These are phyloP conservation scores for Phrynosoma platyrhinos DNA, from an alignment of 2,113 vertebrate species.

Conservation along the genomic window DNA sequence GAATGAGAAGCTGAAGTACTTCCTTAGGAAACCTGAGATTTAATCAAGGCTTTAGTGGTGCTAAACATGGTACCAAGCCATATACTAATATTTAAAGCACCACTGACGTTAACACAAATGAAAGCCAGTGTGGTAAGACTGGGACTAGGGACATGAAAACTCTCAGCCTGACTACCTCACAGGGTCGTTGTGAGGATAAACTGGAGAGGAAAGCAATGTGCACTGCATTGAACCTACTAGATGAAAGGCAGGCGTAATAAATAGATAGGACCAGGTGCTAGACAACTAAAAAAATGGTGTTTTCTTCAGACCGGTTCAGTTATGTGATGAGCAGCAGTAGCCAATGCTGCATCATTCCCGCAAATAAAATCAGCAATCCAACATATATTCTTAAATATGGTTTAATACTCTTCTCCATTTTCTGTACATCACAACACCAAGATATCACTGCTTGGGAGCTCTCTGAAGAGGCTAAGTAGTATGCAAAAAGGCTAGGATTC, in stretches of 20 bases:
- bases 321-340: not conserved
- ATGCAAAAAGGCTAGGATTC: constrained; percentile 80
- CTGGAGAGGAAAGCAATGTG: not conserved
- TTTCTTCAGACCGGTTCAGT: not conserved
- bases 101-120: not conserved
- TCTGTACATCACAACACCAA: constrained; percentile 92
- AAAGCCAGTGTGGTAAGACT: not conserved
- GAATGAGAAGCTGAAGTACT: not conserved
- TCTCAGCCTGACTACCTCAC: not conserved
- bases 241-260: not conserved
- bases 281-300: not conserved
- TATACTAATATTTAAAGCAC: not conserved
- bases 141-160: not conserved
- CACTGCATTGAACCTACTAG: not conserved
- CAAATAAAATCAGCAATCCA: constrained; percentile 75
- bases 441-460: constrained; percentile 86
- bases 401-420: constrained; percentile 91
- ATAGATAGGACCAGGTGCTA: not conserved
- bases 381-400: constrained; percentile 89
- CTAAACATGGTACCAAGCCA: not conserved
- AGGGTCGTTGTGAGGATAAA: too few relatives aligned
- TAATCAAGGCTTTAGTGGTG: not conserved
- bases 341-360: not conserved
- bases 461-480: constrained; percentile 86
- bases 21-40: not conserved